Evolutionary conservation across 2,888 invertebrate genomes (phyloP).

Genomic region (Cantharis flavilabris): DNA sequence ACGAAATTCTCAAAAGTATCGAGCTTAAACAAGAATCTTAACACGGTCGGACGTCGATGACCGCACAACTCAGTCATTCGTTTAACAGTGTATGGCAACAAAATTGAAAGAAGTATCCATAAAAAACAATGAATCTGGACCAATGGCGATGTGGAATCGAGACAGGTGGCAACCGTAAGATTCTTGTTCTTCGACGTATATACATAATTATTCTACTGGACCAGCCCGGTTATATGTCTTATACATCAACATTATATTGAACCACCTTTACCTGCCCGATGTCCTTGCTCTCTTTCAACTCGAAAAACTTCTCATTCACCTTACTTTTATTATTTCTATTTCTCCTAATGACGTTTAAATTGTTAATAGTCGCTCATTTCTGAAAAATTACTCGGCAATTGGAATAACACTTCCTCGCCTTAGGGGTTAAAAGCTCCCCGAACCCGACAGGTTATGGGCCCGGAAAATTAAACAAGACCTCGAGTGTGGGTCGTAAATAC

Average conservation of each 20-base stretch:
- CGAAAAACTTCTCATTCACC: neutral
- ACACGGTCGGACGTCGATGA: slow-evolving; percentile 19
- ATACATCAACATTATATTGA: slow-evolving; percentile 19
- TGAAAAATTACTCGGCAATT: neutral
- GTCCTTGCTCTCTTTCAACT: neutral
- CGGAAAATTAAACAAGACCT: neutral
- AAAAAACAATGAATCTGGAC: slow-evolving; percentile 52
- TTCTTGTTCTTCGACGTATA: slow-evolving; percentile 46
- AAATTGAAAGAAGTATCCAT: slow-evolving; percentile 34
- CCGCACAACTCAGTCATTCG: slow-evolving; percentile 21
- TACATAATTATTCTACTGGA: slow-evolving; percentile 48
- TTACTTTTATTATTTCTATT: neutral
- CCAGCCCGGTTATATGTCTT: slow-evolving; percentile 31
- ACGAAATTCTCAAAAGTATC: slow-evolving; percentile 2
- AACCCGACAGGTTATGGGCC: neutral
- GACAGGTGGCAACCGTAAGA: slow-evolving; percentile 55
- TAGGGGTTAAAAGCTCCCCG: neutral
- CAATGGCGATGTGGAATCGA: slow-evolving; percentile 50
- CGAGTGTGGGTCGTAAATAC: neutral
- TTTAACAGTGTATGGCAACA: slow-evolving; percentile 37
- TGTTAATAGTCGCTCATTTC: neutral
- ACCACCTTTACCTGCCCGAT: slow-evolving; percentile 16
- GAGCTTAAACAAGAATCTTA: neutral
- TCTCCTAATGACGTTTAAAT: neutral
- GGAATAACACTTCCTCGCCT: too few species aligned